phyloP scores from a whole-genome alignment of 2,113 vertebrate species.

The Pyrgilauda ruficollis region DNA sequence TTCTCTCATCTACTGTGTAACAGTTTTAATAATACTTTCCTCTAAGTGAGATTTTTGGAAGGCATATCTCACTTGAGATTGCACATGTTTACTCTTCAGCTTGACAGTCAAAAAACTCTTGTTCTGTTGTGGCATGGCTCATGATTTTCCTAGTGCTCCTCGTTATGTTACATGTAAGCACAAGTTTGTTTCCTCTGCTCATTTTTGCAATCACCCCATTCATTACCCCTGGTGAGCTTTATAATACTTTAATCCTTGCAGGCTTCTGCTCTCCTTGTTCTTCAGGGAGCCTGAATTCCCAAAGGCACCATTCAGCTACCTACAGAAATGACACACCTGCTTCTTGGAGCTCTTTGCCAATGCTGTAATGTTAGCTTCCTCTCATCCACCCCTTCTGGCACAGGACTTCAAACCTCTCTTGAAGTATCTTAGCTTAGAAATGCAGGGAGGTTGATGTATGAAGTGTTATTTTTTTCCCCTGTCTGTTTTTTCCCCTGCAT shows the following conservation, averaged over 20 bases:
- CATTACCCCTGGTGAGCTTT: neutral
- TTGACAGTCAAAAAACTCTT: neutral
- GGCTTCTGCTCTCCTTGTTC: neutral
- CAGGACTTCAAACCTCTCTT: neutral
- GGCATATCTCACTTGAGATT: neutral
- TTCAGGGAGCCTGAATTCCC: constrained; percentile 9
- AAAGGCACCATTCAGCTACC: neutral
- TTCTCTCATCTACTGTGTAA: neutral
- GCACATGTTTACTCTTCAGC: neutral
- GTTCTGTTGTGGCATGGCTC: neutral
- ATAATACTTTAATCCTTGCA: constrained; percentile 1
- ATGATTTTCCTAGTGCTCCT: neutral
- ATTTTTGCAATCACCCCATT: neutral
- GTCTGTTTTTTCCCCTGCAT: neutral
- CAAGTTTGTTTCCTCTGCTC: neutral
- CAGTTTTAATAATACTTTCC: neutral
- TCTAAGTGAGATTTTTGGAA: neutral
- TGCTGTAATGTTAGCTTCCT: neutral
- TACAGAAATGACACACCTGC: constrained; percentile 10
- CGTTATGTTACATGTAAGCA: neutral
- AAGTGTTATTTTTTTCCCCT: neutral
- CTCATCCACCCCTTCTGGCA: neutral
- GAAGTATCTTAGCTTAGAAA: neutral
- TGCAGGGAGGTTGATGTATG: neutral
- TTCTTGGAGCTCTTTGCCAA: neutral